Evolutionary conservation across 2,113 vertebrate genomes (phyloP).

Genomic region (Trogon surrucura): DNA sequence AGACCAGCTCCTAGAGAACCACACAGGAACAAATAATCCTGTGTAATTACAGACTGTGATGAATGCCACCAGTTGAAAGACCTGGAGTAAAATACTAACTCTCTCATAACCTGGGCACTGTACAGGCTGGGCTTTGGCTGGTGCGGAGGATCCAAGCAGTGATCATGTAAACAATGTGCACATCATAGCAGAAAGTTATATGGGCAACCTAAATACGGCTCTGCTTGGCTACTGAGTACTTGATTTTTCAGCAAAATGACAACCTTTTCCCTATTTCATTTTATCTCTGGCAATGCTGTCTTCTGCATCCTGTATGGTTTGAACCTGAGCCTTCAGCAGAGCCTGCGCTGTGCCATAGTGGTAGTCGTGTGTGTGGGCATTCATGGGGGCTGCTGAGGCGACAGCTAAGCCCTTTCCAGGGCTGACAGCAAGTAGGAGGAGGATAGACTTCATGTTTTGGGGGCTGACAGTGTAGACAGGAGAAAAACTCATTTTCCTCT

Average conservation of each 20-base stretch:
- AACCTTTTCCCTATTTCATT: not conserved
- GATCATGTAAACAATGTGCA: not conserved
- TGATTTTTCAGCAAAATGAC: not conserved
- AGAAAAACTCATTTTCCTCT: not conserved
- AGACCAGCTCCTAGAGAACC: not conserved
- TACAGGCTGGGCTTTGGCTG: not conserved
- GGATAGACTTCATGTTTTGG: not conserved
- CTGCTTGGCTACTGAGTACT: not conserved
- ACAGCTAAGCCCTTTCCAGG: not conserved
- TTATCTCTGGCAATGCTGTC: not conserved
- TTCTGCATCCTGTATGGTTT: not conserved
- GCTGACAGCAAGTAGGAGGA: not conserved
- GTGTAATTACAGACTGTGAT: not conserved
- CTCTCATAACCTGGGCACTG: not conserved
- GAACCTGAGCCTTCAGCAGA: not conserved
- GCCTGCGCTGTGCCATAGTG: accelerated
- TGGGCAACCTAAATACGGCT: not conserved
- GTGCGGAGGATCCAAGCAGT: not conserved
- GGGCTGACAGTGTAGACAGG: not conserved
- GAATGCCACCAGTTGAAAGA: not conserved
- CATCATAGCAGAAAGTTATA: not conserved
- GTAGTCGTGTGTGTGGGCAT: accelerated
- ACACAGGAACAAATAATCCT: accelerated
- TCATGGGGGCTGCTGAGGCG: not conserved
- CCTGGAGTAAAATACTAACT: not conserved